A percentile compares a stretch with the other conserved stretches of the same genome.
Evolutionary conservation across 2,888 invertebrate genomes (phyloP).

Genomic region (Dromius quadrimaculatus): DNA sequence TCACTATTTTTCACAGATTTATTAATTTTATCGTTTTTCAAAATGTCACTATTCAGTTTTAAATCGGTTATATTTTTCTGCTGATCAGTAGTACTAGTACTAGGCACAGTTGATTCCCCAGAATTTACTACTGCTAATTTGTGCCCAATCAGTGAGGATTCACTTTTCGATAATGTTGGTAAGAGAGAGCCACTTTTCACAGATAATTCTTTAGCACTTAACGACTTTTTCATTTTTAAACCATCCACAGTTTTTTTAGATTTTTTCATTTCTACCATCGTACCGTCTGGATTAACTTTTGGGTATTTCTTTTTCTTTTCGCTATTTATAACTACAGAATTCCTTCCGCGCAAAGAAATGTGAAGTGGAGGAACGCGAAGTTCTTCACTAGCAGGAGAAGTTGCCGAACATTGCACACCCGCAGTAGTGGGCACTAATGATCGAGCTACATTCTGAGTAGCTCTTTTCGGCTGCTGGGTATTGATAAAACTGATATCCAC

Average conservation of each 20-base stretch:
- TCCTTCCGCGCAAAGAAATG: constrained; percentile 86
- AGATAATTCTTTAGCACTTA: constrained; percentile 58
- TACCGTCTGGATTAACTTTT: constrained; percentile 52
- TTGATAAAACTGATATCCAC: constrained; percentile 83
- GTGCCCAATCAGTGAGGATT: constrained; percentile 64
- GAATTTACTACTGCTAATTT: constrained; percentile 59
- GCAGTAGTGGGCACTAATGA: constrained; percentile 58
- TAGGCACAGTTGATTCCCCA: constrained; percentile 30
- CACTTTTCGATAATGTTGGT: constrained; percentile 69
- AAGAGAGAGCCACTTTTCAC: constrained; percentile 69
- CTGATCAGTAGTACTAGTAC: constrained; percentile 34
- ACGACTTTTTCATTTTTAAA: constrained; percentile 63
- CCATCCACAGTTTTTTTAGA: constrained; percentile 62
- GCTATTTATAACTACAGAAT: constrained; percentile 86
- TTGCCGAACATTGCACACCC: constrained; percentile 50
- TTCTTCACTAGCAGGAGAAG: constrained; percentile 69
- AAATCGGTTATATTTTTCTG: constrained; percentile 51
- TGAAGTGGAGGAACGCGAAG: constrained; percentile 89
- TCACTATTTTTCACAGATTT: constrained; percentile 62
- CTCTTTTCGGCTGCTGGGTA: constrained; percentile 67
- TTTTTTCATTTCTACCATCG: constrained; percentile 52
- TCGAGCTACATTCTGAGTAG: constrained; percentile 59
- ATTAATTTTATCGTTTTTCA: constrained; percentile 67
- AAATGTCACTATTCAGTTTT: constrained; percentile 65
- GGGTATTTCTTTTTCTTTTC: constrained; percentile 70